Conservation (phyloP, 2,888 invertebrate species). For the Crocallis elinguaria region DNA sequence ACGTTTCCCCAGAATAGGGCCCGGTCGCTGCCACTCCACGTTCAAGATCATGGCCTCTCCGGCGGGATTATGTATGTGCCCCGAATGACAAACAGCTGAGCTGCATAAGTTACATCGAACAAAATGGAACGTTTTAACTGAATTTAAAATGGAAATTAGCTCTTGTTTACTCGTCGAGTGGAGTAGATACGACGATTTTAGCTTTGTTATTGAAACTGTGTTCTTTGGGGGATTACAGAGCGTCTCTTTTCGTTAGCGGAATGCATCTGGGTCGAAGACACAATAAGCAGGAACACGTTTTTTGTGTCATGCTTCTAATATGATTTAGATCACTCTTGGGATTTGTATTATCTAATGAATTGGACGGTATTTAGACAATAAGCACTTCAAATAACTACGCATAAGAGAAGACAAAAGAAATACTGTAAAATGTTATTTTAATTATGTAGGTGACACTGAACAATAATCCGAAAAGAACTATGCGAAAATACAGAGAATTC, state of each 20-base stretch:
- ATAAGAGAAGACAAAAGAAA: too few relatives aligned
- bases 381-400: too few relatives aligned
- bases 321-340: too few relatives aligned
- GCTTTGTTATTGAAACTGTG: constrained; percentile 32
- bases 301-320: too few relatives aligned
- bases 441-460: too few relatives aligned
- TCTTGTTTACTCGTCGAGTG: constrained; percentile 44
- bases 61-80: constrained; percentile 70
- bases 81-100: constrained; percentile 72
- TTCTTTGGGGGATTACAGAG: constrained; percentile 22
- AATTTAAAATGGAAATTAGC: constrained; percentile 58
- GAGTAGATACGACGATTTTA: constrained; percentile 31
- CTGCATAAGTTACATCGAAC: constrained; percentile 57
- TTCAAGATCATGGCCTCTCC: constrained; percentile 74
- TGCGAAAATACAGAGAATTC: too few relatives aligned
- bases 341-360: too few relatives aligned
- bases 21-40: constrained; percentile 58
- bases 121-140: constrained; percentile 57
- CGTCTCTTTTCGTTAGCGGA: constrained; percentile 14
- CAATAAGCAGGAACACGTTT: too few relatives aligned
- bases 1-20: constrained; percentile 57
- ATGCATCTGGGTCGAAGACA: constrained; percentile 5
- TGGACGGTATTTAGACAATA: too few relatives aligned
- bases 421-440: too few relatives aligned
- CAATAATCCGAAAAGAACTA: too few relatives aligned